A percentile compares a stretch with the other conserved stretches of the same genome.
phyloP scores from a whole-genome alignment of 2,888 invertebrate species.

The Cinara cedri region DNA sequence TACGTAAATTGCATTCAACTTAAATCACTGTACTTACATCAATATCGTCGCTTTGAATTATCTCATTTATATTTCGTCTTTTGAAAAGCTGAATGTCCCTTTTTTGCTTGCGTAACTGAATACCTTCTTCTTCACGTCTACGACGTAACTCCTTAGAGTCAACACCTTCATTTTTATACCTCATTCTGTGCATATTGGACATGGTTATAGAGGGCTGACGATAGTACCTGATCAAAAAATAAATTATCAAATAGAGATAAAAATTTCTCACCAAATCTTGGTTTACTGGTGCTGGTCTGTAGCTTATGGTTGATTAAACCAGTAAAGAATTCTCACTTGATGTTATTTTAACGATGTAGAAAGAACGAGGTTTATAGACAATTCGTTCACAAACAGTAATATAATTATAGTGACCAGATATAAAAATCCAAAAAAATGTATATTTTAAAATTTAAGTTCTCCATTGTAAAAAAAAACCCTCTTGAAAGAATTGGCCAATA shows the following conservation, averaged over 20 bases:
- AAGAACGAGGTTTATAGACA: too few relatives aligned
- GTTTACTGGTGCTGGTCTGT: conserved; percentile 24
- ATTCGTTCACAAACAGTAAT: too few relatives aligned
- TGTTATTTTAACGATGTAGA: not conserved
- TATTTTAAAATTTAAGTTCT: too few relatives aligned
- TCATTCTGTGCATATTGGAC: conserved; percentile 84
- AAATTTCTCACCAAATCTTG: conserved; percentile 62
- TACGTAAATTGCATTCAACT: not conserved
- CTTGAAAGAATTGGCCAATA: too few relatives aligned
- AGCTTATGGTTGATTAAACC: not conserved
- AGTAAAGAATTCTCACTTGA: not conserved
- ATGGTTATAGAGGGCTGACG: conserved; percentile 64
- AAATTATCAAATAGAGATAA: conserved; percentile 67
- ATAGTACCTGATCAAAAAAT: not conserved
- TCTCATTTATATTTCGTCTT: conserved; percentile 77
- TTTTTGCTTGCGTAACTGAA: conserved; percentile 93
- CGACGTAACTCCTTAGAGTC: conserved; percentile 91
- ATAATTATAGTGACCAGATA: too few relatives aligned
- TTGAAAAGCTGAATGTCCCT: conserved; percentile 93
- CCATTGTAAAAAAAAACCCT: too few relatives aligned
- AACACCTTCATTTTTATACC: conserved; percentile 91
- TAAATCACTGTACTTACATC: conserved; percentile 50
- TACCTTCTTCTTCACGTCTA: conserved; percentile 93
- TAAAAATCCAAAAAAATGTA: too few relatives aligned
- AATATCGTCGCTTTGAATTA: conserved; percentile 53